Percentiles rank a stretch among this genome's conserved stretches.
Conservation (phyloP, 2,888 invertebrate species). For the Lobophora halterata region DNA sequence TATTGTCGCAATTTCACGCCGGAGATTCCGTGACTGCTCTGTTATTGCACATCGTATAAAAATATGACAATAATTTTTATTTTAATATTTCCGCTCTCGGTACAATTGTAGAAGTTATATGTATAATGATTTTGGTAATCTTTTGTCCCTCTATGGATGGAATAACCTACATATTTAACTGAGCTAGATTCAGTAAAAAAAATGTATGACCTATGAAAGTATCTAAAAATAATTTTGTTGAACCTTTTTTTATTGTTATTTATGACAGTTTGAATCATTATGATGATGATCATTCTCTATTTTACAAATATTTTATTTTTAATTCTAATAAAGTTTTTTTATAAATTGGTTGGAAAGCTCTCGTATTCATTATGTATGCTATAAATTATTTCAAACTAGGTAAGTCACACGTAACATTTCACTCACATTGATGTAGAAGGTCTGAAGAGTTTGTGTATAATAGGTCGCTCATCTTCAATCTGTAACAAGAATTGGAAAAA, state of each 20-base stretch:
- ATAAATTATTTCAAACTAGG: background rate
- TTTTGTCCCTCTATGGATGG: too few species aligned
- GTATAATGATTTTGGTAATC: too few species aligned
- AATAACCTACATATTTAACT: too few species aligned
- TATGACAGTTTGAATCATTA: too few species aligned
- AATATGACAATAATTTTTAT: slow-evolving; percentile 12
- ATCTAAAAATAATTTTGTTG: too few species aligned
- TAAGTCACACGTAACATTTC: background rate
- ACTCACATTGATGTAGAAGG: slow-evolving; percentile 71
- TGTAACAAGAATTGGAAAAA: slow-evolving; percentile 71
- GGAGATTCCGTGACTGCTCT: slow-evolving; percentile 33
- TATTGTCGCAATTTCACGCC: slow-evolving; percentile 39
- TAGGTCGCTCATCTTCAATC: slow-evolving; percentile 57
- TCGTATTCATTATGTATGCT: slow-evolving; percentile 7
- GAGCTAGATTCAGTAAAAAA: too few species aligned
- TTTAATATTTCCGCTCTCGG: slow-evolving; percentile 1
- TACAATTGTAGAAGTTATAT: too few species aligned
- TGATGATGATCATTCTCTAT: too few species aligned
- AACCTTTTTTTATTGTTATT: too few species aligned
- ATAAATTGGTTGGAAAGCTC: slow-evolving; percentile 22
- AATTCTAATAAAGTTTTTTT: background rate
- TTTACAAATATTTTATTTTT: too few species aligned
- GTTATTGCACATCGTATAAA: slow-evolving; percentile 20
- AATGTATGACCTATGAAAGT: too few species aligned
- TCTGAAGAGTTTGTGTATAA: slow-evolving; percentile 72